Base-by-base conservation (phyloP, 2,797 vertebrate species). In the Hyperoplus lanceolatus region DNA sequence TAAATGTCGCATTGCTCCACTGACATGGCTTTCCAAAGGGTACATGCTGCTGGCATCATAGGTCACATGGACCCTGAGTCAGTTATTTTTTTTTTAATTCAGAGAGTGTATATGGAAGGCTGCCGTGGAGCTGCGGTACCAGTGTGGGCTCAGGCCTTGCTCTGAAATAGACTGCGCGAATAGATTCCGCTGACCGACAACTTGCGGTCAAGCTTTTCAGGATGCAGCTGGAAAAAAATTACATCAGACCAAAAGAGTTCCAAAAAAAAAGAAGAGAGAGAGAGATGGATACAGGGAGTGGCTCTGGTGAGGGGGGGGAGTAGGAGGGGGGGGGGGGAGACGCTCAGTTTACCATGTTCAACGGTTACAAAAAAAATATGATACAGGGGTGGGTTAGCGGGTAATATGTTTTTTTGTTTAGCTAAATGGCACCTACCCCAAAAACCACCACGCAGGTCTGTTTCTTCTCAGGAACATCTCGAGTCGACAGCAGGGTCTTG, bases 141-240 rank as follows among this genome's bases (percentile, higher is more conserved):
- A 61, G 43, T 43, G 82, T 87, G 90, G 93, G 85, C 86, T 87
- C 29, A 81, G 29, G 29, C 29, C 29, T 29, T 41, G 4, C 83
- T 89, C 88, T 85, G 84, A 92, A 93, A 94, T 94, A 93, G 84
- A 90, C 82, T 81, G 39, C 54, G 66, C 29, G 3, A 29, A 29
- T 29, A 56, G 39, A 80, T 82, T 78, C 81, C 13, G 68, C 90
- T 92, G 92, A 92, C 90, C 90, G 79, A 87, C 81, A 81, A 57
- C 70, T 45, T 46, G 90, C 50, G 90, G 91, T 90, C 87, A 85
- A 29, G 86, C 64, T 61, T 79, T 72, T 81, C 79, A 85, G 91
- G 86, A 89, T 84, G 81, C 90, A 89, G 91, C 90, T 92, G 91
- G 82, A 61, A 79, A 61, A 79, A 68, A 77, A 86, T 91, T 87